Conservation (phyloP, 2,888 invertebrate genomes). For the Parnassius glacialis region DNA sequence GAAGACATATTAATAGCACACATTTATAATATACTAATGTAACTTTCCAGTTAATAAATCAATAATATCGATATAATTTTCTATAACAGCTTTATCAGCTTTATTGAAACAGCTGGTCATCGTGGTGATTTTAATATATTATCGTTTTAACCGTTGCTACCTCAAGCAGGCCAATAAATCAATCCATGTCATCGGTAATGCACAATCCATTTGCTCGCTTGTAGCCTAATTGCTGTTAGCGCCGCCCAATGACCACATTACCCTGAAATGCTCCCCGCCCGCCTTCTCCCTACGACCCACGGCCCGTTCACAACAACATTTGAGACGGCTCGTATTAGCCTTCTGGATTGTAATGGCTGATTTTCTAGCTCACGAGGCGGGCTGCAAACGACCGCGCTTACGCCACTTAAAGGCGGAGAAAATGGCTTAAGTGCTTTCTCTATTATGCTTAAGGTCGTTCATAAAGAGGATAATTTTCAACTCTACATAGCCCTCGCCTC, state of each 20-base stretch:
- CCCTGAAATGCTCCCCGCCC: constrained; percentile 59
- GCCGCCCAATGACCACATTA: constrained; percentile 77
- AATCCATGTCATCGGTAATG: constrained; percentile 76
- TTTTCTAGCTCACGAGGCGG: constrained; percentile 78
- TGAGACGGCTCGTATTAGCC: constrained; percentile 55
- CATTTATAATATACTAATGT: too few relatives aligned
- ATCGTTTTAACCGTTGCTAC: constrained; percentile 47
- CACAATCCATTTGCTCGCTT: constrained; percentile 75
- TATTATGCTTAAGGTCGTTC: constrained; percentile 80
- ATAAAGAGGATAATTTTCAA: constrained; percentile 81
- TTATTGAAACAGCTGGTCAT: constrained; percentile 37
- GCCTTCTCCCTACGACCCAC: constrained; percentile 43
- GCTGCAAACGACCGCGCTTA: constrained; percentile 77
- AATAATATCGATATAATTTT: not conserved
- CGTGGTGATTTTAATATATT: constrained; percentile 47
- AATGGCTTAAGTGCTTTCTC: constrained; percentile 82
- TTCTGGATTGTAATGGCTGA: constrained; percentile 73
- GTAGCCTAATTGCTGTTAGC: constrained; percentile 77
- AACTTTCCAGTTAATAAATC: too few relatives aligned
- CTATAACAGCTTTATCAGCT: not conserved
- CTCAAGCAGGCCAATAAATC: constrained; percentile 63
- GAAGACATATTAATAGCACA: too few relatives aligned
- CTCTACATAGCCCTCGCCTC: constrained; percentile 68
- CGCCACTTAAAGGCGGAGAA: constrained; percentile 81
- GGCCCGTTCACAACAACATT: constrained; percentile 43